Percentiles rank a stretch among this genome's conserved stretches.
phyloP scores from a whole-genome alignment of 2,797 vertebrate genomes.

The Urocyon cinereoargenteus region DNA sequence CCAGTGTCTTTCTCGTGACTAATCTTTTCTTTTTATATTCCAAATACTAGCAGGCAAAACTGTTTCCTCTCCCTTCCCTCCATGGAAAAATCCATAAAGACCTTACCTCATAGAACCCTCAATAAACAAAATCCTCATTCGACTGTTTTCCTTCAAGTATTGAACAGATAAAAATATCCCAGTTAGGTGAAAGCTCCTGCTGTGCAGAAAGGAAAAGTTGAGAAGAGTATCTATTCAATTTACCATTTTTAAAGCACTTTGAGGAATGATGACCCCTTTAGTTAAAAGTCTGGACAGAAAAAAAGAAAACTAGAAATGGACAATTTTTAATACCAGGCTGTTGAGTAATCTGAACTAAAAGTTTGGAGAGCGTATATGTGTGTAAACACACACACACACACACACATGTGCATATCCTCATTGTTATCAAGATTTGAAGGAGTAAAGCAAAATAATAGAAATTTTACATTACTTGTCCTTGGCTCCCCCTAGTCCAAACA shows the following conservation, averaged over 20 bases:
- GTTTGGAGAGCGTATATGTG: not conserved
- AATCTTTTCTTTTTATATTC: not conserved
- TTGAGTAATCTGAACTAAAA: not conserved
- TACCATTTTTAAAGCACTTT: conserved; percentile 11
- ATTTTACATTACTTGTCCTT: not conserved
- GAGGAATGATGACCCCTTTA: not conserved
- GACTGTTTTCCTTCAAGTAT: not conserved
- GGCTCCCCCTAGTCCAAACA: not conserved
- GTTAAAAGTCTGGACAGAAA: not conserved
- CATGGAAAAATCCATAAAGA: not conserved
- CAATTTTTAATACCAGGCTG: not conserved
- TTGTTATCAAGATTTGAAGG: not conserved
- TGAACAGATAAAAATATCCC: not conserved
- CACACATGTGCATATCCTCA: not conserved
- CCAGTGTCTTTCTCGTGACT: not conserved
- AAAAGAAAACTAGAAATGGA: not conserved
- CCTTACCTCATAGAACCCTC: not conserved
- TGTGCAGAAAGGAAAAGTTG: not conserved
- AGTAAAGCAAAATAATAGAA: not conserved
- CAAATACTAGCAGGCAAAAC: not conserved
- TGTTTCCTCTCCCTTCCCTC: not conserved
- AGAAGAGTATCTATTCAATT: not conserved
- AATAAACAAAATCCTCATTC: not conserved
- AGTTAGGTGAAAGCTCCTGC: not conserved
- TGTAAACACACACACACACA: not conserved